These are phyloP conservation scores for Polydesmus complanatus DNA, from an alignment of 2,888 invertebrate species.

Conservation along the genomic window DNA sequence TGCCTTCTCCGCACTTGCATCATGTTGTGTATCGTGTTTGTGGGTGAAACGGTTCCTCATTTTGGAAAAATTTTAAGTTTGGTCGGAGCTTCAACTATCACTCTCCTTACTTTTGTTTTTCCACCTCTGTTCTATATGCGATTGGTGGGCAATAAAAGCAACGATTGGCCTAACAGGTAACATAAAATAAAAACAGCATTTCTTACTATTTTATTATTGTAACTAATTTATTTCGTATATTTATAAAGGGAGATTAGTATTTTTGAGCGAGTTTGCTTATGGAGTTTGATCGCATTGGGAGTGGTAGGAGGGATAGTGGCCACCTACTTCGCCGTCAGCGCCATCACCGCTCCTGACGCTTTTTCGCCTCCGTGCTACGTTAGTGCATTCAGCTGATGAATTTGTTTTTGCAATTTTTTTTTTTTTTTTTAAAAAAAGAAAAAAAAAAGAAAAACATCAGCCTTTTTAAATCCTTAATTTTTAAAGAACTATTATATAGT, in stretches of 20 bases:
- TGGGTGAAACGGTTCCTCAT: slow-evolving; percentile 52
- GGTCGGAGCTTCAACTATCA: slow-evolving; percentile 55
- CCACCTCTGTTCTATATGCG: slow-evolving; percentile 52
- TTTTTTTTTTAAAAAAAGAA: too few species aligned
- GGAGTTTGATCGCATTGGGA: slow-evolving; percentile 47
- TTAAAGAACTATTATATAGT: too few species aligned
- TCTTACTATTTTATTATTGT: neutral
- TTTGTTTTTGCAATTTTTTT: neutral
- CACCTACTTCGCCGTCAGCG: slow-evolving; percentile 45
- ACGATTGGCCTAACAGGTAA: slow-evolving; percentile 37
- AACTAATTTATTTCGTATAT: slow-evolving; percentile 6
- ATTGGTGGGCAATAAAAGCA: slow-evolving; percentile 38
- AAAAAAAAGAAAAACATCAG: too few species aligned
- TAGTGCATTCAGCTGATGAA: slow-evolving; percentile 3
- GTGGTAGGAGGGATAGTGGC: slow-evolving; percentile 44
- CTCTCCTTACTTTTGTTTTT: slow-evolving; percentile 50
- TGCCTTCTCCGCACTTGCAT: slow-evolving; percentile 43
- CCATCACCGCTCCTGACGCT: slow-evolving; percentile 30
- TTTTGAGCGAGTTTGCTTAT: slow-evolving; percentile 45
- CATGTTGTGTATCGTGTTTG: slow-evolving; percentile 44
- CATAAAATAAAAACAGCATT: slow-evolving; percentile 17
- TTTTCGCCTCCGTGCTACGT: slow-evolving; percentile 18
- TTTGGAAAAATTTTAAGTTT: slow-evolving; percentile 54
- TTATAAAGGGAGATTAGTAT: slow-evolving; percentile 42
- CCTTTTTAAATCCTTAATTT: too few species aligned